phyloP scores from a whole-genome alignment of 2,113 vertebrate genomes.

The Eudyptes chrysolophus region DNA sequence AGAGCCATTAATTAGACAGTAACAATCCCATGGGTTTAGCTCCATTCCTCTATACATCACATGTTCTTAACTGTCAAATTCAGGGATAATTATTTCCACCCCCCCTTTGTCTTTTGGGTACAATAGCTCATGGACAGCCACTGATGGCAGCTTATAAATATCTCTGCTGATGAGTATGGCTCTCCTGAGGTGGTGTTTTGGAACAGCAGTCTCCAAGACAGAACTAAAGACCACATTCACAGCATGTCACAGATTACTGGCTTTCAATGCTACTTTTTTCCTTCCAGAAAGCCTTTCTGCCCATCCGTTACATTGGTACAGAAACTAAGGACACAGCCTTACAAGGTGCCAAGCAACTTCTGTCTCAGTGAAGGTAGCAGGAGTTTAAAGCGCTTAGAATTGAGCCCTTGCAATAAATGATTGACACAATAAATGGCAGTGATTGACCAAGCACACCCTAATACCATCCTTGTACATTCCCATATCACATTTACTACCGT shows the following conservation, averaged over 20 bases:
- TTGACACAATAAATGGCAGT: not conserved
- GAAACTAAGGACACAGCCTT: not conserved
- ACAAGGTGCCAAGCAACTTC: not conserved
- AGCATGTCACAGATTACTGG: not conserved
- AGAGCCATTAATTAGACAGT: slow-evolving; percentile 66
- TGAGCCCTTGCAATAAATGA: not conserved
- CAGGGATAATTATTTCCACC: slow-evolving; percentile 11
- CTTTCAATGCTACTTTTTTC: slow-evolving; percentile 33
- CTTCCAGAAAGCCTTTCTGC: slow-evolving; percentile 2
- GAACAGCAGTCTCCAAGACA: slow-evolving; percentile 39
- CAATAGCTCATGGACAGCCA: slow-evolving; percentile 38
- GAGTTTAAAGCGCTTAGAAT: not conserved
- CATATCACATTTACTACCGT: not conserved
- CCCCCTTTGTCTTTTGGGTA: slow-evolving; percentile 56
- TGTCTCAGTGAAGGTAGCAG: not conserved
- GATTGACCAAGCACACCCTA: not conserved
- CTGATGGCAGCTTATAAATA: slow-evolving; percentile 58
- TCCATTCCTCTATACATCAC: slow-evolving; percentile 64
- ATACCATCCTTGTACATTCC: not conserved
- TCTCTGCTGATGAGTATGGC: slow-evolving; percentile 46
- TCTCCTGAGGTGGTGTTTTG: slow-evolving; percentile 50
- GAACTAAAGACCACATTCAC: not conserved
- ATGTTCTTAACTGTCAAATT: slow-evolving; percentile 60
- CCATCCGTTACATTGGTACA: not conserved
- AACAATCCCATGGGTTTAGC: slow-evolving; percentile 60